Conservation (phyloP, 1,140 invertebrate species). For the Parasteatoda tepidariorum region DNA sequence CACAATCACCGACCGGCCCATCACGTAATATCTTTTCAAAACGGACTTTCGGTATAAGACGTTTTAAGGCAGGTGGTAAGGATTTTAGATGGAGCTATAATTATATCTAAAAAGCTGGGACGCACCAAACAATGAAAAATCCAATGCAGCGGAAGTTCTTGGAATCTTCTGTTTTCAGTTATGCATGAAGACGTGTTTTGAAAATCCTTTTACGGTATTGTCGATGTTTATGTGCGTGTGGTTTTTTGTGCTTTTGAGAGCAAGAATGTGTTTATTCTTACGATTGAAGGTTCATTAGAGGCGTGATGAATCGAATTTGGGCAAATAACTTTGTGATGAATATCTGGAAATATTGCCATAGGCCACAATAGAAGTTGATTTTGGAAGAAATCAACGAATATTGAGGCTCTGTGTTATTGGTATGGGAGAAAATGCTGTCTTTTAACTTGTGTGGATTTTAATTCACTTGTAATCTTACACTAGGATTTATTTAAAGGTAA, state of each 20-base stretch:
- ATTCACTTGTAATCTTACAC: too few relatives aligned
- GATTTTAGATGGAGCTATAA: neutral
- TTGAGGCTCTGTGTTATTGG: too few relatives aligned
- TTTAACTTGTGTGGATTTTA: too few relatives aligned
- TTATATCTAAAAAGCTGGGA: constrained; percentile 5
- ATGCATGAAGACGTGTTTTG: neutral
- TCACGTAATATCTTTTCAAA: neutral
- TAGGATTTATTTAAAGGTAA: too few relatives aligned
- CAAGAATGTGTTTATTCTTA: constrained; percentile 1
- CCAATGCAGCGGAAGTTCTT: constrained; percentile 5
- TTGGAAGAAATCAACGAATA: too few relatives aligned
- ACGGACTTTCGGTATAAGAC: neutral
- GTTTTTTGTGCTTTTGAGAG: neutral
- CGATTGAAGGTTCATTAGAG: too few relatives aligned
- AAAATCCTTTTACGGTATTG: neutral
- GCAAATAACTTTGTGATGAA: too few relatives aligned
- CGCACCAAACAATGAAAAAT: neutral
- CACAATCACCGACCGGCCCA: neutral
- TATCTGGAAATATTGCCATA: too few relatives aligned
- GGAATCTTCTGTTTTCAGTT: neutral
- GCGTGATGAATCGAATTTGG: too few relatives aligned
- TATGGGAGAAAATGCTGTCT: too few relatives aligned
- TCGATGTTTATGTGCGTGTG: too few relatives aligned
- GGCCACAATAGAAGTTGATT: too few relatives aligned
- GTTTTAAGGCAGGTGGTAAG: neutral